Evolutionary conservation across 2,113 vertebrate species (phyloP), one percentile per base, ranked within the genome.

Genomic region (Antigone vipio): DNA sequence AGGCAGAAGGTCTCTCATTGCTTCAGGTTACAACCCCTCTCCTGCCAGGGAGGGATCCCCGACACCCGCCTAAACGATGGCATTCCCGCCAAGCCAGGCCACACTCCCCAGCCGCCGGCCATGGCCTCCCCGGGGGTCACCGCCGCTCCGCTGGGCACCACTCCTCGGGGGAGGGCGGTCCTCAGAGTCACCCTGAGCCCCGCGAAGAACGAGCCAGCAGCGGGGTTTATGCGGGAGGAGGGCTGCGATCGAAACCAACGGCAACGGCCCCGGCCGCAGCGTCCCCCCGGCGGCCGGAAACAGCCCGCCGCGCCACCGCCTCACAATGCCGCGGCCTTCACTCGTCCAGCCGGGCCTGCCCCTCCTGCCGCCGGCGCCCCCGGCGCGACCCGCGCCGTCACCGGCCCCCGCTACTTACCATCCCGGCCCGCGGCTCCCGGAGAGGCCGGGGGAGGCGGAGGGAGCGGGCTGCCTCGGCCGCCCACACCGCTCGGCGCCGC

Each of bases 31-130:
- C 45, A 24, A 1, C 3, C 15, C 5, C 18, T 1, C 27, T 30
- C 11, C 27, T 3, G 21, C 21, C 72, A 2, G 35, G n/a, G 34
- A 20, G 11, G 20, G 12, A 24, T 9, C 22, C 66, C 58, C 12
- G 15, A 19, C 30, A 7, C 11, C 56, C 42, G 11, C 29, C 60
- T 1, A 1, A 27, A 4, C 29, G 5, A 16, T 0, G 18, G 18
- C 64, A 2, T 8, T 11, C 29, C 45, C 9, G 35, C 60, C 44
- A 12, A 60, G 62, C 62, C 68, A 35, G 40, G 45, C 71, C 62
- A 3, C 11, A 2, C 45, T 12, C 45, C 53, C 26, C 38, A 11
- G n/a, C 55, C 60, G 49, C 69, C 53, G 30, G 35, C 64, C 63
- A 16, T 0, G 80, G 64, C 34, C 30, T 27, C 24, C 8, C 62